Conservation (phyloP, 2,888 invertebrate genomes). For the Himalopsyche kuldschensis region DNA sequence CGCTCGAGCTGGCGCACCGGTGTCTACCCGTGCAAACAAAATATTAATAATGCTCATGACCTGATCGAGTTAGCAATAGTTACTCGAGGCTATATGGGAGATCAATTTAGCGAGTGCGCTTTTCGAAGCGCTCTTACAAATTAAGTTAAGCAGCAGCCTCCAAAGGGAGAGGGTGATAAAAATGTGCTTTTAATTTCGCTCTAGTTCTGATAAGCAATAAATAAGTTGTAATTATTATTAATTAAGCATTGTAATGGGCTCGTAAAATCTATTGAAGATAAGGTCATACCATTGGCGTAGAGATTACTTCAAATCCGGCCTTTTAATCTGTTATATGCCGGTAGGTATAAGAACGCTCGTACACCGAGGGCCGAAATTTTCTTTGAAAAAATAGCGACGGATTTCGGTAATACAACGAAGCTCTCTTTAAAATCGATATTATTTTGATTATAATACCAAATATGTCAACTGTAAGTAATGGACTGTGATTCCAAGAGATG, state of each 20-base stretch:
- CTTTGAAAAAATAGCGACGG: too few species aligned
- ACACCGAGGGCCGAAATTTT: too few species aligned
- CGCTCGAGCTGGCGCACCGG: not conserved
- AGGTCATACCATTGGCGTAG: not conserved
- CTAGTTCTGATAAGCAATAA: not conserved
- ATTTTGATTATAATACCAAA: too few species aligned
- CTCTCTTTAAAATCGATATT: too few species aligned
- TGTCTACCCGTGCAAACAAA: slow-evolving; percentile 2
- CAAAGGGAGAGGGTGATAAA: not conserved
- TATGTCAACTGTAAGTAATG: too few species aligned
- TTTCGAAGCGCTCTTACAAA: not conserved
- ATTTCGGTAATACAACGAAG: too few species aligned
- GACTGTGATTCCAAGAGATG: too few species aligned
- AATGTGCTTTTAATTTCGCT: not conserved
- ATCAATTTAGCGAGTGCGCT: not conserved
- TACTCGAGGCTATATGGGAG: not conserved
- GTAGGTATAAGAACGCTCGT: too few species aligned
- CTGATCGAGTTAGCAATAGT: slow-evolving; percentile 6
- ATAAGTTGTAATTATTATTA: not conserved
- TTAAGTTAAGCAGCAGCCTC: not conserved
- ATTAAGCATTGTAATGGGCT: not conserved
- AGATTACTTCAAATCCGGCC: too few species aligned
- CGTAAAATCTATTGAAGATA: not conserved
- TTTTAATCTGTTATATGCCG: too few species aligned
- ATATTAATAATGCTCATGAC: not conserved